These are phyloP conservation scores for Epiblema foenella DNA, from an alignment of 2,888 invertebrate genomes.

Conservation along the genomic window DNA sequence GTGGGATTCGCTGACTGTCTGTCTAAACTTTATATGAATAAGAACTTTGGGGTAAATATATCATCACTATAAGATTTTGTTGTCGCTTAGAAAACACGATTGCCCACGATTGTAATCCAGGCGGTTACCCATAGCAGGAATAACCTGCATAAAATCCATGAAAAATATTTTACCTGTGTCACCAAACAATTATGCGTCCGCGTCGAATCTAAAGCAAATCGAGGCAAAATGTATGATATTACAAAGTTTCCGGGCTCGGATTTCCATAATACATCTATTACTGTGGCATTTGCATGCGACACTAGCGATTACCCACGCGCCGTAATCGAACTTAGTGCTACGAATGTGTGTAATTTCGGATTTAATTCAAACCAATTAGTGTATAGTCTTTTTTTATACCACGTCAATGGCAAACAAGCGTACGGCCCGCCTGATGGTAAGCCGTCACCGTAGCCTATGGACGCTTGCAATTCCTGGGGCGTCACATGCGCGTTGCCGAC, in stretches of 20 bases:
- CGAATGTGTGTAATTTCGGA: conserved; percentile 52
- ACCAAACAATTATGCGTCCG: conserved; percentile 18
- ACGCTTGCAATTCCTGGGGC: too few relatives aligned
- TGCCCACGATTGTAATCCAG: too few relatives aligned
- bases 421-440: too few relatives aligned
- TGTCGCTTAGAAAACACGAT: too few relatives aligned
- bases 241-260: conserved; percentile 60
- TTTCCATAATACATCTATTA: conserved; percentile 66
- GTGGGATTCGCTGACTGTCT: too few relatives aligned
- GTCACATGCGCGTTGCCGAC: too few relatives aligned
- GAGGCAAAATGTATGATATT: conserved; percentile 62
- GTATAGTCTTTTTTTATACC: too few relatives aligned
- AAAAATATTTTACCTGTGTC: conserved; percentile 21
- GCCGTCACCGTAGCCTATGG: too few relatives aligned
- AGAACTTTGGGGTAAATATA: too few relatives aligned
- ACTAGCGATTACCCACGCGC: conserved; percentile 53
- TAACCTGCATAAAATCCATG: background rate
- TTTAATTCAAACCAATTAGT: conserved; percentile 28
- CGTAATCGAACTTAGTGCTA: conserved; percentile 45
- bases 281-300: conserved; percentile 56
- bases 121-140: background rate
- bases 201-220: conserved; percentile 39
- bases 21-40: too few relatives aligned
- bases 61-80: too few relatives aligned
- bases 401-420: too few relatives aligned